phyloP scores from a whole-genome alignment of 2,888 invertebrate species.

The Dioctria linearis region DNA sequence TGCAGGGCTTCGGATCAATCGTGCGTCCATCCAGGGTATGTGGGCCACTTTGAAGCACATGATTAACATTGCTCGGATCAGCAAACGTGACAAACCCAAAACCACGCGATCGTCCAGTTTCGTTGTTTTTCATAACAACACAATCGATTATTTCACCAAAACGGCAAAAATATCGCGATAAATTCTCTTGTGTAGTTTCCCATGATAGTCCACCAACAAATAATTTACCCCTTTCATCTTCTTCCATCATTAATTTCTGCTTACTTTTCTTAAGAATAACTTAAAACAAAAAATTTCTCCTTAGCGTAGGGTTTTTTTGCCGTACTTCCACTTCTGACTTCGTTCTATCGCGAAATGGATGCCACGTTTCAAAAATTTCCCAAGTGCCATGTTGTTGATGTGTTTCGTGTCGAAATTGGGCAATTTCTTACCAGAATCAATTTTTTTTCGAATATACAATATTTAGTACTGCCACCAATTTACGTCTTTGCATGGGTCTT shows the following conservation, averaged over 20 bases:
- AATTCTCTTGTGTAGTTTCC: slow-evolving; percentile 94
- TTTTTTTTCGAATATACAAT: not conserved
- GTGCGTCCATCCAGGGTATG: slow-evolving; percentile 93
- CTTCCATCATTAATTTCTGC: slow-evolving; percentile 67
- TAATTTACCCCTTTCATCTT: slow-evolving; percentile 80
- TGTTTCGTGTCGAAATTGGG: slow-evolving; percentile 12
- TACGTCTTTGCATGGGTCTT: not conserved
- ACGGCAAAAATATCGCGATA: slow-evolving; percentile 84
- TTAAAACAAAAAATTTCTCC: slow-evolving; percentile 50
- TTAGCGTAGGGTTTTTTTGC: slow-evolving; percentile 47
- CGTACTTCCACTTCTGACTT: slow-evolving; percentile 46
- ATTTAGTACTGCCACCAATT: slow-evolving; percentile 7
- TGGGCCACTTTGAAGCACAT: slow-evolving; percentile 92
- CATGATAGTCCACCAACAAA: slow-evolving; percentile 95
- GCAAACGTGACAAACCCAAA: slow-evolving; percentile 98
- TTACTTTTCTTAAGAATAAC: slow-evolving; percentile 48
- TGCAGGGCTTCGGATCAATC: slow-evolving; percentile 95
- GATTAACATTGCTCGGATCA: slow-evolving; percentile 91
- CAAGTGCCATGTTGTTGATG: slow-evolving; percentile 50
- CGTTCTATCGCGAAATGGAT: slow-evolving; percentile 51
- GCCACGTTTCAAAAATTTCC: slow-evolving; percentile 57
- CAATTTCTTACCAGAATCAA: slow-evolving; percentile 12
- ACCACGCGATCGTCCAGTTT: slow-evolving; percentile 94
- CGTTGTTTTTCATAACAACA: slow-evolving; percentile 98
- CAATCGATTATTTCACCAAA: slow-evolving; percentile 98